phyloP scores from a whole-genome alignment of 1,140 invertebrate species.

The Drosophila obscura region DNA sequence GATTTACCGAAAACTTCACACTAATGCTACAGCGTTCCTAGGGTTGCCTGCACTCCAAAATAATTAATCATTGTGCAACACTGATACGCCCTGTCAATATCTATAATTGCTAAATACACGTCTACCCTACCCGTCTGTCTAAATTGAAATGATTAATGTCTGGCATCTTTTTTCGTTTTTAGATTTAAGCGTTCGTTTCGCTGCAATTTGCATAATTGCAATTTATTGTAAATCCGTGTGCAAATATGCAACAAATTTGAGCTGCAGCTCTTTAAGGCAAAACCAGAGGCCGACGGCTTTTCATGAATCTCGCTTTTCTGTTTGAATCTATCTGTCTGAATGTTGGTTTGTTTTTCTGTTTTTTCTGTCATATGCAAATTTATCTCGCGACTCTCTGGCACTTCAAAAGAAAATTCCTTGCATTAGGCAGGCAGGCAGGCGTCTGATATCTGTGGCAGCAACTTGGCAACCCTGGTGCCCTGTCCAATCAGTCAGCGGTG shows the following conservation, averaged over 20 bases:
- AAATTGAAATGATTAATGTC: slow-evolving; percentile 64
- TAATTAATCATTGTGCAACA: slow-evolving; percentile 63
- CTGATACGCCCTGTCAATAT: slow-evolving; percentile 71
- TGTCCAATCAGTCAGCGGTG: slow-evolving; percentile 60
- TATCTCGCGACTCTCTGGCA: slow-evolving; percentile 2
- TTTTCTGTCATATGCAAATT: slow-evolving; percentile 52
- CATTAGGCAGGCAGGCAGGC: slow-evolving; percentile 7
- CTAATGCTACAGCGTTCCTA: background rate
- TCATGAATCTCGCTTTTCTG: slow-evolving; percentile 49
- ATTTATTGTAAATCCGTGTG: slow-evolving; percentile 77
- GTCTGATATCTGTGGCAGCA: no score
- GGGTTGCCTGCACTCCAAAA: slow-evolving; percentile 30
- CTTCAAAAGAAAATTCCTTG: slow-evolving; percentile 18
- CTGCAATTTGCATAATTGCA: slow-evolving; percentile 78
- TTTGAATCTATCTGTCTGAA: slow-evolving; percentile 33
- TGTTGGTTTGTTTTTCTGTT: slow-evolving; percentile 13
- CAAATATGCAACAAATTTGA: slow-evolving; percentile 72
- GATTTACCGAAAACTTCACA: no score
- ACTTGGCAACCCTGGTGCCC: slow-evolving; percentile 18
- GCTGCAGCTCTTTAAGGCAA: slow-evolving; percentile 52
- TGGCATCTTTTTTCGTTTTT: slow-evolving; percentile 49
- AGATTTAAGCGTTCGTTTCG: slow-evolving; percentile 19
- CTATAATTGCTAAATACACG: slow-evolving; percentile 71
- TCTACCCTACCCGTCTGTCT: no score
- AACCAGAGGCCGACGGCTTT: slow-evolving; percentile 66